Evolutionary conservation across 2,113 vertebrate species (phyloP).

Genomic region (Petrocephalus zakoni): DNA sequence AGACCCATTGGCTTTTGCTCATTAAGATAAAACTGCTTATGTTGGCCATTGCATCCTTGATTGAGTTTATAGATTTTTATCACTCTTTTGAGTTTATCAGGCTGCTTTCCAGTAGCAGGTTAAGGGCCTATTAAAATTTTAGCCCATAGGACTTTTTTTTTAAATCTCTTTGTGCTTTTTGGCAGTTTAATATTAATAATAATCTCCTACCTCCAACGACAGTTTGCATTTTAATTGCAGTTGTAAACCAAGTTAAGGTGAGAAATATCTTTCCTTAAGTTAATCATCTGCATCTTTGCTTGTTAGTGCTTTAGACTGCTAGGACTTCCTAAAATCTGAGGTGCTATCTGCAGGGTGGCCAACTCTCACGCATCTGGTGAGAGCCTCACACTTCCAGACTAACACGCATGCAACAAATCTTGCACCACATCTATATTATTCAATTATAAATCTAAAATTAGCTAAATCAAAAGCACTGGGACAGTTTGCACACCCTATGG

Average conservation of each 20-base stretch:
- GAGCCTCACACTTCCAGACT: neutral
- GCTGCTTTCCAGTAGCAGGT: neutral
- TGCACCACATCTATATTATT: neutral
- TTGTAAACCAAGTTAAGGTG: neutral
- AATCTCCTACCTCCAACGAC: neutral
- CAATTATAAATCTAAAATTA: neutral
- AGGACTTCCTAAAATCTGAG: neutral
- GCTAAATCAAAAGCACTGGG: neutral
- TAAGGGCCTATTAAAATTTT: neutral
- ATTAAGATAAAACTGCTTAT: neutral
- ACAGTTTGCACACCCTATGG: neutral
- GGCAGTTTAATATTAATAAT: neutral
- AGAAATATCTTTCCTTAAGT: neutral
- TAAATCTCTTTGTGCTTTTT: neutral
- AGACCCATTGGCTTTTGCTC: neutral
- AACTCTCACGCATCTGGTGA: neutral
- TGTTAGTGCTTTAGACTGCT: neutral
- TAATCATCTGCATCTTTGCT: neutral
- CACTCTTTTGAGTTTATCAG: neutral
- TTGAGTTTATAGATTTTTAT: conserved; percentile 5
- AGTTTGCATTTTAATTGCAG: neutral
- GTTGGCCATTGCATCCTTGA: conserved; percentile 2
- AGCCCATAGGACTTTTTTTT: neutral
- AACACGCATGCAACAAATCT: neutral
- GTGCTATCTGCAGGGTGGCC: neutral